Evolutionary conservation across 2,797 vertebrate species (phyloP), one percentile per base, ranked within the genome.

Genomic region (Gouania willdenowi): DNA sequence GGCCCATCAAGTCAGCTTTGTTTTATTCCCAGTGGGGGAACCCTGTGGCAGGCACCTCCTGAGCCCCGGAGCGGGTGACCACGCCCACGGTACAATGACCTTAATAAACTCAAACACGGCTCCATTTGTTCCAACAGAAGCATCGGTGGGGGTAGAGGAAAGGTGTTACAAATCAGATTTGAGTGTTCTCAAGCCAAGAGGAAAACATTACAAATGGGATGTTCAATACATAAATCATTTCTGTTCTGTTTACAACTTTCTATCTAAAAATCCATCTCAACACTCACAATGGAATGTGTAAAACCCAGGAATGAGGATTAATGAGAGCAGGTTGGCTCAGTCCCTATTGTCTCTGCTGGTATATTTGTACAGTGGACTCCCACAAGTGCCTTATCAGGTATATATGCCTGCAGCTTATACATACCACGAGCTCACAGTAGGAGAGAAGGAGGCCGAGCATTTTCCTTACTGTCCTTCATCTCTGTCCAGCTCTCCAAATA

Each of bases 11-110:
- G 57, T 64, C 56, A 53, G 58, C 49, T 62, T 50, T 13, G 35
- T 46, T 65, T 69, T 67, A 63, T 57, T 73, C 66, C 64, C 57
- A 1, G 5, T 1, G 11, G 71, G 63, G 58, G 54, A 60, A 62
- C 49, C 66, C 61, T 27, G 49, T 54, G 61, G 29, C 79, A 54
- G 64, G 62, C 68, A 77, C 74, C 75, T 55, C 43, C 44, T 51
- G 65, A 53, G 57, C 44, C 53, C 16, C 18, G 26, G 47, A 64
- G 53, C 50, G 61, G 63, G 57, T 74, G 77, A 79, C 77, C 82
- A 80, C 78, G 80, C 75, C 79, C 48, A 60, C 63, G 71, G 74
- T 82, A 83, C 74, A 73, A 72, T 75, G 74, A 80, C 79, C 79
- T 63, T 77, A 64, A 84, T 79, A 72, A 81, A 79, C 60, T 66